These are phyloP conservation scores for Dendrolimus houi DNA, from an alignment of 2,888 invertebrate species.

Conservation along the genomic window DNA sequence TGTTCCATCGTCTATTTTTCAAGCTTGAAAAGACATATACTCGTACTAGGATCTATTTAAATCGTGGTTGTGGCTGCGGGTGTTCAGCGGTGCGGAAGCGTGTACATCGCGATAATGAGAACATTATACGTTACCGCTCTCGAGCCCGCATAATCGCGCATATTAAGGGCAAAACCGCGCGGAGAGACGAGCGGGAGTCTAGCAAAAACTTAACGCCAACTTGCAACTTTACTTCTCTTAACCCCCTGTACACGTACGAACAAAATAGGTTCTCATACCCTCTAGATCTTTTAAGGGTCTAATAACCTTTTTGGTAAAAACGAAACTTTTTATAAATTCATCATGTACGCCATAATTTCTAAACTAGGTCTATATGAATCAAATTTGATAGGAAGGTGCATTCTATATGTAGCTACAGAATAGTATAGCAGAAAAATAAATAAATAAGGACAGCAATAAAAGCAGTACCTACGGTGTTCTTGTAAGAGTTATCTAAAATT, in stretches of 20 bases:
- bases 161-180: slow-evolving; percentile 26
- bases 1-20: neutral
- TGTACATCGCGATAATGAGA: slow-evolving; percentile 63
- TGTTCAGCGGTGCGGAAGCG: slow-evolving; percentile 55
- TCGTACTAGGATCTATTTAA: slow-evolving; percentile 1
- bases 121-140: slow-evolving; percentile 67
- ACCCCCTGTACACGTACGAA: neutral
- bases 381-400: no score
- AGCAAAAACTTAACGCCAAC: slow-evolving; percentile 61
- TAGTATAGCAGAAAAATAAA: no score
- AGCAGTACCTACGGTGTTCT: no score
- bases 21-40: neutral
- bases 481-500: no score
- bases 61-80: slow-evolving; percentile 9
- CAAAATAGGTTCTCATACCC: neutral
- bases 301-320: no score
- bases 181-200: neutral
- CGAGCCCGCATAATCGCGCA: slow-evolving; percentile 61
- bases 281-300: no score
- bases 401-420: no score
- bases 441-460: no score
- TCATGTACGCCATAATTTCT: no score
- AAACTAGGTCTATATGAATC: no score
- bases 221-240: slow-evolving; percentile 41
- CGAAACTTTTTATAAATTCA: no score